A percentile compares a stretch with the other conserved stretches of the same genome.
These are phyloP conservation scores for Phortica okadai DNA, from an alignment of 2,888 invertebrate species.

Conservation along the genomic window DNA sequence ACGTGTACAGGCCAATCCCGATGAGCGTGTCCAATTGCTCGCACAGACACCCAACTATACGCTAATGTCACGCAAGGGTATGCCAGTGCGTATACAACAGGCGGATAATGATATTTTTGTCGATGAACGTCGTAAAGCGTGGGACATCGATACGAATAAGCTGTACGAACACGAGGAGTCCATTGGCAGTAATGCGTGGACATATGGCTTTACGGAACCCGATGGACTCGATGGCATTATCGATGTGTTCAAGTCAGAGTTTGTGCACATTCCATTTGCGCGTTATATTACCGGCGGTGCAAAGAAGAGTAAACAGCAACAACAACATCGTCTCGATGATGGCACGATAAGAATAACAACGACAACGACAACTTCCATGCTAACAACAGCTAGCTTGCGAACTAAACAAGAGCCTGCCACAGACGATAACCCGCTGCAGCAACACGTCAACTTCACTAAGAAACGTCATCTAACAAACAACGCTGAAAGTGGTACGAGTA, in stretches of 20 bases:
- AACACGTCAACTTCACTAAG: conserved; percentile 60
- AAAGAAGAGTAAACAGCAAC: conserved; percentile 26
- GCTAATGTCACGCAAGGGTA: conserved; percentile 87
- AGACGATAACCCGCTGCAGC: conserved; percentile 54
- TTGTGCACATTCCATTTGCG: conserved; percentile 87
- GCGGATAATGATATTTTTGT: conserved; percentile 89
- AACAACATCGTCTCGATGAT: conserved; percentile 16
- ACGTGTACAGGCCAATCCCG: conserved; percentile 81
- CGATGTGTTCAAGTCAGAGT: conserved; percentile 90
- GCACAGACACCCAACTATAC: conserved; percentile 88
- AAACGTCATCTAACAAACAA: conserved; percentile 63
- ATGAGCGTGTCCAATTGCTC: conserved; percentile 82
- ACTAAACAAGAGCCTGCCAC: conserved; percentile 51
- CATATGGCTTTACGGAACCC: conserved; percentile 79
- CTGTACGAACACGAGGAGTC: conserved; percentile 77
- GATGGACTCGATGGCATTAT: conserved; percentile 84
- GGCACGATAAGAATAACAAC: conserved; percentile 25
- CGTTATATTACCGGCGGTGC: conserved; percentile 76
- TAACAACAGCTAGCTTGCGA: conserved; percentile 28
- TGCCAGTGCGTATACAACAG: conserved; percentile 86
- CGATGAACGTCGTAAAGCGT: conserved; percentile 84
- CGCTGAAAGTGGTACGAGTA: background rate
- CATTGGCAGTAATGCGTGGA: conserved; percentile 85
- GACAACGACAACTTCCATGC: conserved; percentile 53
- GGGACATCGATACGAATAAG: conserved; percentile 85